Evolutionary conservation across 2,113 vertebrate genomes (phyloP), one percentile per base, ranked within the genome.

Genomic region (Heterochromis multidens): DNA sequence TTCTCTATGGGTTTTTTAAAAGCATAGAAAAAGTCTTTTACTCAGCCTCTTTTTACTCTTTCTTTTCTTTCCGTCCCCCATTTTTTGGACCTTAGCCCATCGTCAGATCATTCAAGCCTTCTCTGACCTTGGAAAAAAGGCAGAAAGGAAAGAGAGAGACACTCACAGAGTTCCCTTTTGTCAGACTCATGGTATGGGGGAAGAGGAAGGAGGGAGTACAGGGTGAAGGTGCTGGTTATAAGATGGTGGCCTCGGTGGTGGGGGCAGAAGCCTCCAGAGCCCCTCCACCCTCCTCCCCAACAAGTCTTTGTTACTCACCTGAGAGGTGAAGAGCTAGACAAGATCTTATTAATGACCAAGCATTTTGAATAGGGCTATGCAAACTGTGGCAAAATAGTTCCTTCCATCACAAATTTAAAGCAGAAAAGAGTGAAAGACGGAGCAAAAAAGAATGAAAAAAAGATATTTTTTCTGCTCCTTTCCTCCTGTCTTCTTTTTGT

Each of bases 281-380:
- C 70, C 70, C 46, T n/a, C 70, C 27, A 17, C 67, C 37, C 63
- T 82, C 58, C 85, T 80, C 84, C 83, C 87, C 81, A 85, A 89
- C 87, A 94, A 92, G 92, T 86, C 91, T 95, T 95, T 96, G 95
- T 95, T 92, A 87, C 91, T 94, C 93, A 96, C 95, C 96, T 96
- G 95, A 95, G 94, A 95, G 93, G 93, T 95, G 91, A 94, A 94
- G 93, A 94, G 91, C 88, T 86, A 85, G 93, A 91, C 94, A 93
- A 94, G 94, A 94, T 94, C 94, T 95, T 94, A 94, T 95, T 94
- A 95, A 95, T 94, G 93, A 91, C 92, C 86, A n/a, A 49, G 91
- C 82, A 52, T 90, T 89, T 91, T 95, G 88, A 95, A 91, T 89
- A 61, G 88, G 58, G 35, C 88, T 78, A 87, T 81, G 74, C 90